Conservation (phyloP, 2,113 vertebrate species). For the Lepus americanus region DNA sequence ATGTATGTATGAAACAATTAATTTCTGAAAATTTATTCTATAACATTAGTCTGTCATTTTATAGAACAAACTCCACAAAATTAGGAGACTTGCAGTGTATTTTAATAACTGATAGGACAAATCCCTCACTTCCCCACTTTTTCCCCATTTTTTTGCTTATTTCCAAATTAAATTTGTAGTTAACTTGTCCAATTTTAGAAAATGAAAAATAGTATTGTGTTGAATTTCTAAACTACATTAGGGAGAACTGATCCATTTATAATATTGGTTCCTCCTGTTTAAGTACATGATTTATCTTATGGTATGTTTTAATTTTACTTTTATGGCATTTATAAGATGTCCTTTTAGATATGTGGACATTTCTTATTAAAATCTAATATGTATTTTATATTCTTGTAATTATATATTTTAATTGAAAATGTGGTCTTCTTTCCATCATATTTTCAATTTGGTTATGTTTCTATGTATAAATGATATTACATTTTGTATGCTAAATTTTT, state of each 20-base stretch:
- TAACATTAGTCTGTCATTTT: not conserved
- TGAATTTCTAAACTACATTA: not conserved
- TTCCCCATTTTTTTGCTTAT: not conserved
- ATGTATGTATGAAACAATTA: not conserved
- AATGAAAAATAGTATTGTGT: not conserved
- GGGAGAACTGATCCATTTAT: not conserved
- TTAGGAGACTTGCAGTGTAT: not conserved
- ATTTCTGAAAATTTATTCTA: not conserved
- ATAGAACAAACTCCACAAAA: not conserved
- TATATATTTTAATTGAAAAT: not conserved
- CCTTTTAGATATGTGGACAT: not conserved
- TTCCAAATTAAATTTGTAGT: not conserved
- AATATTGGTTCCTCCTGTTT: not conserved
- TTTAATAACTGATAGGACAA: not conserved
- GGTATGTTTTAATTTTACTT: not conserved
- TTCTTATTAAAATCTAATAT: not conserved
- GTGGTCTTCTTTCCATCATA: not conserved
- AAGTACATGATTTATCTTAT: not conserved
- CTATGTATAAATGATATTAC: not conserved
- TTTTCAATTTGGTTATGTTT: not conserved
- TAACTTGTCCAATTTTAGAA: not conserved
- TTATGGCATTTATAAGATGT: not conserved
- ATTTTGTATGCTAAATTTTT: not conserved
- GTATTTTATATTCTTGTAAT: not conserved
- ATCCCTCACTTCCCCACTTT: not conserved